Conservation (phyloP, 2,113 vertebrate genomes). For the Channa argus region DNA sequence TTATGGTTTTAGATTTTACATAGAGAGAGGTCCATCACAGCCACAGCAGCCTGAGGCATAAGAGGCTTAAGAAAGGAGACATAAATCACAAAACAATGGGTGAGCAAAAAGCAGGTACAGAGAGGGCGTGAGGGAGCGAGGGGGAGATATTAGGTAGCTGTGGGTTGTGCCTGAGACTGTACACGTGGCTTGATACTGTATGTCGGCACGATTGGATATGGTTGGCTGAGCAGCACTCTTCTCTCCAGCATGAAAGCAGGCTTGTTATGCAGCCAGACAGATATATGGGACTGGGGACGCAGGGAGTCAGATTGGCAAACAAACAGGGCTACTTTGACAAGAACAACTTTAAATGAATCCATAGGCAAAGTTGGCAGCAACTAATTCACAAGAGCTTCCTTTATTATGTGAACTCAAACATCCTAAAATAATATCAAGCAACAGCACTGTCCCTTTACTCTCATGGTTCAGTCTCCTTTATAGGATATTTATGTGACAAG, state of each 20-base stretch:
- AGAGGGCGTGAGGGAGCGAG: conserved; percentile 55
- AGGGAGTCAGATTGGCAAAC: conserved; percentile 21
- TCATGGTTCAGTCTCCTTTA: background rate
- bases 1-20: background rate
- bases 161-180: conserved; percentile 49
- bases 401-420: background rate
- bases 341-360: conserved; percentile 25
- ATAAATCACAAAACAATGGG: conserved; percentile 56
- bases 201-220: conserved; percentile 66
- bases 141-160: conserved; percentile 58
- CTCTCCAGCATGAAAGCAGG: conserved; percentile 54
- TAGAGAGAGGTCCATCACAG: conserved; percentile 24
- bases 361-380: conserved; percentile 2
- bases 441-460: background rate
- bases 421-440: background rate
- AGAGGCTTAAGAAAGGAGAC: conserved; percentile 69
- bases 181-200: conserved; percentile 54
- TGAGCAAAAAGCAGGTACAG: conserved; percentile 49
- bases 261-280: conserved; percentile 40
- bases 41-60: conserved; percentile 44
- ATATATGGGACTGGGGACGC: conserved; percentile 4
- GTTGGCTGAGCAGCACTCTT: conserved; percentile 48
- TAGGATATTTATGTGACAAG: background rate
- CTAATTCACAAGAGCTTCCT: conserved; percentile 11
- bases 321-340: background rate